Base-by-base conservation (phyloP, 2,888 invertebrate species). In the Nomada fucata region DNA sequence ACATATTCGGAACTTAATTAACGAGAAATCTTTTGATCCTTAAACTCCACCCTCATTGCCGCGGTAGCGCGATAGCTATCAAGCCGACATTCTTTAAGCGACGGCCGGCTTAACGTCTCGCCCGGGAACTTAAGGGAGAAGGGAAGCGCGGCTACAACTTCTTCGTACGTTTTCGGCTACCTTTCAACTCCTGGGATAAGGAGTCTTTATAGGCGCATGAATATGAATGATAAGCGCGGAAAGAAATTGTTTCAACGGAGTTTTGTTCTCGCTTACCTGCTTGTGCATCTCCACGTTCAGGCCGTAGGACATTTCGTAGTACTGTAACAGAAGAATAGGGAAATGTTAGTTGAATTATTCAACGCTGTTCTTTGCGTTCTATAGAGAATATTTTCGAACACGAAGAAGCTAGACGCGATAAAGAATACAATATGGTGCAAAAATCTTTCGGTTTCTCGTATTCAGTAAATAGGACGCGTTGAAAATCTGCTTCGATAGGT, bases 271-370 rank as follows among this genome's bases (percentile, higher is more conserved):
- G 59, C 94, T 94, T 95, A 97, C 97, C 96, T 98, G 98, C 95
- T 98, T 98, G 95, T 98, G 98, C 97, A 98, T 98, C 95, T 98
- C 98, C 92, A 98, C 97, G 95, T 98, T 98, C 92, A 98, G 96
- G 91, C 98, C 98, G 95, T 98, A 98, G 73, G 98, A 98, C 98
- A 98, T 98, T 95, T 98, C 98, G 95, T 98, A 98, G 95, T 98
- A 98, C 98, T 98, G 96, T 73, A 96, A 96, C 93, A 94, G 90
- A 93, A 90, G 90, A 65, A 55, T 47, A 23, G 4, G 57, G 15
- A 52, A 55, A 0, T 20, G 29, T 59, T 61, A 11, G n/a, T 13
- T 47, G 15, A 26, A 23, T 50, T 47, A 20, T 50, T 36, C 50
- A 15, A 1, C 18, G 23, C 10, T 9, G 3, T 26, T n/a, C 11